Evolutionary conservation across 2,888 invertebrate species (phyloP).

Genomic region (Galerucella pusilla): DNA sequence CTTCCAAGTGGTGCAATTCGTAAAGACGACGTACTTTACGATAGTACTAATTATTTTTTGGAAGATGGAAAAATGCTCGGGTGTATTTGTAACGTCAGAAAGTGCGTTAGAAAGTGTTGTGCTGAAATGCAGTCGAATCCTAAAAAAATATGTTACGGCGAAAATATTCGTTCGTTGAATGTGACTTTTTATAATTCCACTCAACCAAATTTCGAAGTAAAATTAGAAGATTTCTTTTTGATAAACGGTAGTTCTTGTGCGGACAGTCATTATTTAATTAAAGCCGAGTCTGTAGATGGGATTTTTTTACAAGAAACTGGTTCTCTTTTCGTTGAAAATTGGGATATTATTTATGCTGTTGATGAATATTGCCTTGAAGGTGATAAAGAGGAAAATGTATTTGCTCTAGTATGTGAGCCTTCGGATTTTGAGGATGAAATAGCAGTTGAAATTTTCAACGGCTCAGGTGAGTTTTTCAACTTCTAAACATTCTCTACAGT

Average conservation of each 20-base stretch:
- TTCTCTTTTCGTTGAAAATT: background rate
- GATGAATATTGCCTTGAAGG: background rate
- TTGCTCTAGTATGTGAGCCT: background rate
- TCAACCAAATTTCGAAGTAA: background rate
- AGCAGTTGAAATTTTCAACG: background rate
- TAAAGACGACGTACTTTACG: conserved; percentile 40
- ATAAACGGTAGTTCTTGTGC: background rate
- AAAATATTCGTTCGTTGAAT: background rate
- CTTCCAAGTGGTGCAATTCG: conserved; percentile 21
- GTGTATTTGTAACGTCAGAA: conserved; percentile 45
- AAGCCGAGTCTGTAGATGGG: background rate
- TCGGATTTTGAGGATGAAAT: background rate
- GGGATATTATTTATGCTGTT: background rate
- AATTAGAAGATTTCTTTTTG: background rate
- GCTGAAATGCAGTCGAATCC: conserved; percentile 1
- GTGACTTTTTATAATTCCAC: background rate
- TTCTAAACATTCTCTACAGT: background rate
- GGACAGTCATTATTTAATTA: background rate
- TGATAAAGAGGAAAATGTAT: background rate
- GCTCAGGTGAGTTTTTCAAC: background rate
- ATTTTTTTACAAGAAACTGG: conserved; percentile 2
- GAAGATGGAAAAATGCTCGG: conserved; percentile 30
- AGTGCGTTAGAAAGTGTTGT: conserved; percentile 51
- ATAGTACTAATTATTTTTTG: conserved; percentile 37
- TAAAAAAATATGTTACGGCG: background rate